Evolutionary conservation across 2,888 invertebrate genomes (phyloP).

Genomic region (Himalopsyche anomala): DNA sequence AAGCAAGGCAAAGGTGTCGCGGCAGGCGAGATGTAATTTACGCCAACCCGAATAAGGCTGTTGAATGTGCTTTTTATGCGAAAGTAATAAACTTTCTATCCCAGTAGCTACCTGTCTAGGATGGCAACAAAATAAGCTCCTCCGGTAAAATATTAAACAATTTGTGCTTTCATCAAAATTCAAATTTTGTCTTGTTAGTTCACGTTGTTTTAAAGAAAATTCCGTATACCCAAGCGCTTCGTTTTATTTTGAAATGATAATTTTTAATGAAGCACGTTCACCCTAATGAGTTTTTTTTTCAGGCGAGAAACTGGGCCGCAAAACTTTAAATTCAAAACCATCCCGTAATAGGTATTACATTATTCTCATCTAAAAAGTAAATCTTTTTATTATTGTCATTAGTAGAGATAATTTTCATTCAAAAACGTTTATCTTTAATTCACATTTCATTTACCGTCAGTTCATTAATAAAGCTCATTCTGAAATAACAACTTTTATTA

Average conservation of each 20-base stretch:
- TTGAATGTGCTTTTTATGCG: constrained; percentile 44
- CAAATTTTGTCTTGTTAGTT: constrained; percentile 36
- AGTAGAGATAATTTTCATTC: too few relatives aligned
- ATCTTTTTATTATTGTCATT: too few relatives aligned
- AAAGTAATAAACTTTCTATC: constrained; percentile 45
- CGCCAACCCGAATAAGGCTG: constrained; percentile 39
- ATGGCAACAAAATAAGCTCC: constrained; percentile 36
- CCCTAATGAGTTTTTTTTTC: neutral
- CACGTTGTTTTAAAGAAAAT: constrained; percentile 1
- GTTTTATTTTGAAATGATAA: constrained; percentile 40
- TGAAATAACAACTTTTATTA: too few relatives aligned
- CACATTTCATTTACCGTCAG: too few relatives aligned
- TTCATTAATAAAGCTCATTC: too few relatives aligned
- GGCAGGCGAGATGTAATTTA: constrained; percentile 44
- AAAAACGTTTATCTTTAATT: too few relatives aligned
- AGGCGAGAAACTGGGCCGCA: neutral
- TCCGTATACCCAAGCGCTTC: constrained; percentile 1
- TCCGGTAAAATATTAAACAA: constrained; percentile 32
- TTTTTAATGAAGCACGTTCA: constrained; percentile 31
- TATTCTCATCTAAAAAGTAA: too few relatives aligned
- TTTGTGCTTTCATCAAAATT: constrained; percentile 42
- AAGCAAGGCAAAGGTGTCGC: constrained; percentile 19
- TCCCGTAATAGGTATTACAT: too few relatives aligned
- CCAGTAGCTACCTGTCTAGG: constrained; percentile 36
- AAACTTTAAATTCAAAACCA: constrained; percentile 17